These are phyloP conservation scores for Silurus meridionalis DNA, from an alignment of 2,113 vertebrate species.

Conservation along the genomic window DNA sequence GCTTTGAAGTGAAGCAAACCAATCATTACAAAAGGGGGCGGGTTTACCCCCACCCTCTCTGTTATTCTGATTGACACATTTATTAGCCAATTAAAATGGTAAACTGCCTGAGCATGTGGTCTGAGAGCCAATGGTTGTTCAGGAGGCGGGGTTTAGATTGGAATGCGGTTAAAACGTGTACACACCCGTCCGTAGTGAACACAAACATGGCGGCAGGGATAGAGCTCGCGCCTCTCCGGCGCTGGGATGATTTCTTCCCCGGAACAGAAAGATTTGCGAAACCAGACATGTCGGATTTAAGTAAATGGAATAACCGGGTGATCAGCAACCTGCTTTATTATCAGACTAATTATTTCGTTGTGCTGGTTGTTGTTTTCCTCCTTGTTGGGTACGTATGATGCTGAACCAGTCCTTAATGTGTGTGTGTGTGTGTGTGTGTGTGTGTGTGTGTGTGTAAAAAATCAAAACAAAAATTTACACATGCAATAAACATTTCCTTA, in stretches of 20 bases:
- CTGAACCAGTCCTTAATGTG: background rate
- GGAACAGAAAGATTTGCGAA: conserved; percentile 82
- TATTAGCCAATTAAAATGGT: background rate
- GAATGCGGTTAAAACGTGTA: background rate
- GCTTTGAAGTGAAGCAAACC: background rate
- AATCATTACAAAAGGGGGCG: background rate
- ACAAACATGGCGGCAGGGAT: conserved; percentile 68
- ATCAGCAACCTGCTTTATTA: conserved; percentile 93
- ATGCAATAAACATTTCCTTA: background rate
- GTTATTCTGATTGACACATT: background rate
- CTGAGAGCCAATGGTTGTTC: background rate
- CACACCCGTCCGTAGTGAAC: background rate
- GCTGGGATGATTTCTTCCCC: conserved; percentile 90
- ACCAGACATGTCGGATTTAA: conserved; percentile 84
- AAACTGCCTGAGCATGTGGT: background rate
- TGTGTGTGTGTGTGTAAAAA: background rate
- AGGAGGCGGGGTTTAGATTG: background rate
- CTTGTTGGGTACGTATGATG: conserved; percentile 85
- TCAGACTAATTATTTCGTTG: conserved; percentile 91
- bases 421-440: background rate
- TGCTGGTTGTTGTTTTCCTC: conserved; percentile 79
- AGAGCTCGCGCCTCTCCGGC: conserved; percentile 87
- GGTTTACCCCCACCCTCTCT: fast-evolving
- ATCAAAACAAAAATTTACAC: background rate
- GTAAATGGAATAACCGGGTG: conserved; percentile 95